Evolutionary conservation across 2,888 invertebrate species (phyloP), one percentile per base, ranked within the genome.

Genomic region (Caenorhabditis sp.): DNA sequence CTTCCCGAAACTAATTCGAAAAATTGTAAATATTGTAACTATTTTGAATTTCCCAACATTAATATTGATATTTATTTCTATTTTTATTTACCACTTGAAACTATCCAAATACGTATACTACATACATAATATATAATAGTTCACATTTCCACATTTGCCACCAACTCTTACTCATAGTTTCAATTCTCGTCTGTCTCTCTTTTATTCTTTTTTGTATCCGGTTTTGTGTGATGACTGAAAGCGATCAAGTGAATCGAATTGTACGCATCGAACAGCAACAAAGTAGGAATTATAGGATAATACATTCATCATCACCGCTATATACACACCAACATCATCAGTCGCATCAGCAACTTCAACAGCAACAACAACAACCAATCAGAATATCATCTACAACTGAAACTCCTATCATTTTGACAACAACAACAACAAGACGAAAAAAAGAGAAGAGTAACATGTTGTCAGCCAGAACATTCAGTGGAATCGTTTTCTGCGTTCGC

Each of bases 401-500:
- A 21, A 14, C 54, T 10, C 54, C 54, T 12, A 43, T 43, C 14
- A 43, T 43, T 43, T 43, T 14, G 43, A 43, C 14, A 43, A 31
- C 31, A 17, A 43, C 43, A 43, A 43, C 10, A 14, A 43, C 5
- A 1, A 26, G 57, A n/a, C n/a, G n/a, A n/a, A n/a, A n/a, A n/a
- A n/a, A n/a, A n/a, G n/a, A n/a, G n/a, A n/a, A n/a, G 19, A 26
- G 62, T 1, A 78, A 59, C 23, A 83, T 83, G 83, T 72, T 79
- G 26, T 79, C 83, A 14, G 69, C 81, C 31, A 66, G 81, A 49
- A 72, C 79, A n/a, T 77, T 79, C 53, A 74, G 76, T 54, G 82
- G 77, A 24, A 70, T 83, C 58, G 84, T 85, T 10, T 79, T 86
- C 55, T 84, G 83, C 57, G 67, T 84, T 19, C 76, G 86, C 14